Evolutionary conservation across 2,797 vertebrate species (phyloP).

Genomic region (Chaetophractus vellerosus): DNA sequence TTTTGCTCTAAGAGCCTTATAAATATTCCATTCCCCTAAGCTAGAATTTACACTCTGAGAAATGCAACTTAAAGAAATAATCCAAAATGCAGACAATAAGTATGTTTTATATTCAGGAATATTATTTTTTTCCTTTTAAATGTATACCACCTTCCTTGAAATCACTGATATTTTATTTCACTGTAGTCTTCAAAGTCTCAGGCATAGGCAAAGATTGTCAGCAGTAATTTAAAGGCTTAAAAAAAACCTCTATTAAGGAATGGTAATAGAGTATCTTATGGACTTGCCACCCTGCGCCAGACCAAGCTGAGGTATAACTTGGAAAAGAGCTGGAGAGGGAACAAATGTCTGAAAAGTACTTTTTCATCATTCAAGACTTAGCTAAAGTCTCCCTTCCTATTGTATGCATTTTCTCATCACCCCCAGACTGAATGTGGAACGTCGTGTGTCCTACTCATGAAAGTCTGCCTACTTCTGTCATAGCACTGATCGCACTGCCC

Average conservation of each 20-base stretch:
- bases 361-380: neutral
- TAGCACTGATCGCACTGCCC: neutral
- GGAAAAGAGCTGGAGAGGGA: neutral
- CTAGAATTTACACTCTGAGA: slow-evolving; percentile 37
- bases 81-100: slow-evolving; percentile 21
- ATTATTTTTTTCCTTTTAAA: neutral
- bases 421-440: neutral
- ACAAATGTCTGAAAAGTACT: neutral
- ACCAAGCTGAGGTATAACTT: neutral
- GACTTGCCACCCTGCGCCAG: neutral
- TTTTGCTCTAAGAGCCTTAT: slow-evolving; percentile 43
- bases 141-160: neutral
- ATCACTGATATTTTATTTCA: slow-evolving; percentile 53
- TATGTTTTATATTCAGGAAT: neutral
- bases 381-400: neutral
- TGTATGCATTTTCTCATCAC: neutral
- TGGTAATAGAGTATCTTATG: neutral
- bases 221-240: neutral
- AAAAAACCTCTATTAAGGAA: neutral
- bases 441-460: neutral
- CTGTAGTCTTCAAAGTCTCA: slow-evolving; percentile 24
- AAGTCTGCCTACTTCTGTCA: neutral
- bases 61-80: slow-evolving; percentile 41
- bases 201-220: neutral
- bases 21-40: slow-evolving; percentile 34